Base-by-base conservation (phyloP, 1,140 invertebrate genomes). In the Adelges cooleyi region DNA sequence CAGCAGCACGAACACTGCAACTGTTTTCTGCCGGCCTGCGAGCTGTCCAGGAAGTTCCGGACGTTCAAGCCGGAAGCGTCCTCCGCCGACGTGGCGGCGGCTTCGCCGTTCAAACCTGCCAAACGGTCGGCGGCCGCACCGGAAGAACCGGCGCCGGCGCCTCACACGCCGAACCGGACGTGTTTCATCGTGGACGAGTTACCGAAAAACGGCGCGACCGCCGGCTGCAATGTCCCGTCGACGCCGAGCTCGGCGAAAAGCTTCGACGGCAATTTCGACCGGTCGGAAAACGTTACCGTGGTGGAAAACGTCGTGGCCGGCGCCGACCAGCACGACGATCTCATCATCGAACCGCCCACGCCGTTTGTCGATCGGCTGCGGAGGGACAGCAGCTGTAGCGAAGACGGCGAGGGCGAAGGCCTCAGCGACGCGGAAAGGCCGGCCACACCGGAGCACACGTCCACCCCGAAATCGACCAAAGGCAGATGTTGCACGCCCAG, bases 371-470 rank as follows among this genome's bases (percentile, higher is more conserved):
- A 62, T 8, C 18, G 56, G 40, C 2, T 44, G 15, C 4, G 6
- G 9, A 13, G 2, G 15, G 20, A 42, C 54, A 8, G 42, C n/a
- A 5, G 38, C 10, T n/a, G 15, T 5, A 17, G 17, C 29, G 11
- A 33, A 33, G 29, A 5, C 11, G 29, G 53, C 8, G 11, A 27
- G 15, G 6, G 53, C 10, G 10, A 9, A 9, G 18, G 18, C 40
- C 33, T 52, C 2, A 17, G 48, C 18, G 65, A 51, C 9, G 29
- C 50, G 13, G 25, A 67, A 4, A 13, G 44, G 49, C 51, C 52
- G 11, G 67, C 54, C 4, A 9, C 67, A 3, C 70, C 71, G 1
- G 53, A 68, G 10, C 70, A 71, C 56, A 70, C 69, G 25, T 71
- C 70, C 15, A 71, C 70, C 6, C 71, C 70, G 4, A 70, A 70